Conservation (phyloP, 2,113 vertebrate species). For the Chamaetylas fuelleborni region DNA sequence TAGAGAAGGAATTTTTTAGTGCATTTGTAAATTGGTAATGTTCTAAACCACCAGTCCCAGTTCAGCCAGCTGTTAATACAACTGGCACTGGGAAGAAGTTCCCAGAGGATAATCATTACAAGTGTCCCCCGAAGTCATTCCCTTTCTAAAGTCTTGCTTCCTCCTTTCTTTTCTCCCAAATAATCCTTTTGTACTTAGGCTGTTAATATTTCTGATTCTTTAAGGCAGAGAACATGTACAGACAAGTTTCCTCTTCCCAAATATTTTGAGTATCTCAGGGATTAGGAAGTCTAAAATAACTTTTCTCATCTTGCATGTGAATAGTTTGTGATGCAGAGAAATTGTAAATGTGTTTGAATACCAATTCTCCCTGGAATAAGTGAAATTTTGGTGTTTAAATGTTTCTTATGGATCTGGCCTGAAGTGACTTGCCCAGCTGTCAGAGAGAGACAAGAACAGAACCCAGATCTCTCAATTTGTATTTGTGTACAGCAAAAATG, state of each 20-base stretch:
- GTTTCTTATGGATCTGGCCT: neutral
- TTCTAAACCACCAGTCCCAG: neutral
- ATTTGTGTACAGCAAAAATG: neutral
- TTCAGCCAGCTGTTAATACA: neutral
- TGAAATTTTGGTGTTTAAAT: neutral
- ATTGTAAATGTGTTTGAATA: neutral
- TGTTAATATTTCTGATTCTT: neutral
- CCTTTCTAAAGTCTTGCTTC: neutral
- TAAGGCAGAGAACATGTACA: neutral
- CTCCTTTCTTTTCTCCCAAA: neutral
- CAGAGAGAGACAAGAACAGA: neutral
- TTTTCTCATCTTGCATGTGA: neutral
- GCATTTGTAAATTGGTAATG: neutral
- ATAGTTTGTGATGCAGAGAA: neutral
- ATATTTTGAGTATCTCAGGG: neutral
- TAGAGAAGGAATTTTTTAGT: neutral
- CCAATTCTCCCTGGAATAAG: neutral
- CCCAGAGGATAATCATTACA: neutral
- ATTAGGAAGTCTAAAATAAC: neutral
- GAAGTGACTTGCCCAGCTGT: neutral
- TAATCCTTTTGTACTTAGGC: neutral
- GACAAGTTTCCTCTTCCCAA: neutral
- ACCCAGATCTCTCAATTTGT: neutral
- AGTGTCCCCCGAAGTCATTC: neutral
- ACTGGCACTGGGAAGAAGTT: neutral